These are phyloP conservation scores for Sinocyclocheilus maitianheensis DNA, from an alignment of 2,113 vertebrate species.

Conservation along the genomic window DNA sequence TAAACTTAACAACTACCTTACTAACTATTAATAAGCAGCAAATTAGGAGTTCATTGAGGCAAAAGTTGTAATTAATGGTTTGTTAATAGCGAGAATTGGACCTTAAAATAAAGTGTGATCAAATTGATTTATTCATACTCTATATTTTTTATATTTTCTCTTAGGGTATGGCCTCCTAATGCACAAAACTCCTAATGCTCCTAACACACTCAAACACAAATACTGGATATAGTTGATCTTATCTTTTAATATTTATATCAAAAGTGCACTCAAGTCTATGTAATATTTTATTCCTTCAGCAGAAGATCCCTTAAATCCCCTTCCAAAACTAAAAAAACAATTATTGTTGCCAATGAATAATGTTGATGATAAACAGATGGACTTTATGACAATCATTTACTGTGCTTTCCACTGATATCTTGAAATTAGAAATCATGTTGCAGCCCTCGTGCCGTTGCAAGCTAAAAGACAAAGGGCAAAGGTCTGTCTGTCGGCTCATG, in stretches of 20 bases:
- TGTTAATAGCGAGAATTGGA: too few relatives aligned
- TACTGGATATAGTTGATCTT: not conserved
- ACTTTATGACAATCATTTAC: not conserved
- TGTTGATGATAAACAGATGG: not conserved
- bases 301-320: not conserved
- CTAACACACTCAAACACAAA: not conserved
- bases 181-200: not conserved
- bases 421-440: not conserved
- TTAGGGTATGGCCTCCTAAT: not conserved
- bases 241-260: not conserved
- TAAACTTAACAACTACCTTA: too few relatives aligned
- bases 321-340: not conserved
- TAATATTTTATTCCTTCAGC: not conserved
- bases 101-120: too few relatives aligned
- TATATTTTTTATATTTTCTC: not conserved
- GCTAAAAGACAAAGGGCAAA: not conserved
- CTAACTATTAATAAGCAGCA: too few relatives aligned
- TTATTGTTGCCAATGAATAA: not conserved
- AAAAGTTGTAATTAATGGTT: too few relatives aligned
- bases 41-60: too few relatives aligned
- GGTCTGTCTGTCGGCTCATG: not conserved
- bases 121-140: not conserved
- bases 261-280: not conserved
- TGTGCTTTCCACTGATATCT: not conserved
- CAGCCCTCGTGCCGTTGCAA: not conserved